These are phyloP conservation scores for Drosophila insularis DNA, from an alignment of 1,140 invertebrate genomes.

Conservation along the genomic window DNA sequence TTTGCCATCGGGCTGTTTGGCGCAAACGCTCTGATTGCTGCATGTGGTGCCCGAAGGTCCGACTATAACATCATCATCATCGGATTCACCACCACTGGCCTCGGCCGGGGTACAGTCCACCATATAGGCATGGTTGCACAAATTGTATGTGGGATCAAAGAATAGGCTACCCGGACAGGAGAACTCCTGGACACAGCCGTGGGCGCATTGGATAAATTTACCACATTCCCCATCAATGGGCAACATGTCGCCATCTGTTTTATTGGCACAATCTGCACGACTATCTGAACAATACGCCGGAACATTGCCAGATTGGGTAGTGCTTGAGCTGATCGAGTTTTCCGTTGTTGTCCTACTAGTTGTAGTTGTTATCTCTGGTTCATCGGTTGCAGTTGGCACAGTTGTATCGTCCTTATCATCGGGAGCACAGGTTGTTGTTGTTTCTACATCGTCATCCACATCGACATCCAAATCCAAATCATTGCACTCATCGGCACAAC, in stretches of 20 bases:
- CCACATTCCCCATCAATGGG: constrained; percentile 39
- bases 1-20: constrained; percentile 28
- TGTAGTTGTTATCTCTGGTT: background rate
- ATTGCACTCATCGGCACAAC: constrained; percentile 54
- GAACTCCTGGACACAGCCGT: constrained; percentile 41
- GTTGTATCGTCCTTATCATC: constrained; percentile 5
- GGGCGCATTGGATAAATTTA: constrained; percentile 49
- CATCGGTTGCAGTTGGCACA: constrained; percentile 6
- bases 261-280: constrained; percentile 15
- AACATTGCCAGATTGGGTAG: constrained; percentile 5
- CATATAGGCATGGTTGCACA: constrained; percentile 35
- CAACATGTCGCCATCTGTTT: constrained; percentile 19
- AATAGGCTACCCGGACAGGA: constrained; percentile 54
- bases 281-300: constrained; percentile 41
- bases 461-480: background rate
- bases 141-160: constrained; percentile 3
- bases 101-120: constrained; percentile 38
- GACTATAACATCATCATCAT: constrained; percentile 29
- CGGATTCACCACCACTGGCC: constrained; percentile 7
- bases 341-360: background rate
- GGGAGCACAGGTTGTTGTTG: constrained; percentile 15
- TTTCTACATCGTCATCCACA: background rate
- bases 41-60: constrained; percentile 62
- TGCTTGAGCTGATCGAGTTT: background rate
- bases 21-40: constrained; percentile 29